Conservation (phyloP, 2,888 invertebrate species). For the Ceratothoa steindachneri region DNA sequence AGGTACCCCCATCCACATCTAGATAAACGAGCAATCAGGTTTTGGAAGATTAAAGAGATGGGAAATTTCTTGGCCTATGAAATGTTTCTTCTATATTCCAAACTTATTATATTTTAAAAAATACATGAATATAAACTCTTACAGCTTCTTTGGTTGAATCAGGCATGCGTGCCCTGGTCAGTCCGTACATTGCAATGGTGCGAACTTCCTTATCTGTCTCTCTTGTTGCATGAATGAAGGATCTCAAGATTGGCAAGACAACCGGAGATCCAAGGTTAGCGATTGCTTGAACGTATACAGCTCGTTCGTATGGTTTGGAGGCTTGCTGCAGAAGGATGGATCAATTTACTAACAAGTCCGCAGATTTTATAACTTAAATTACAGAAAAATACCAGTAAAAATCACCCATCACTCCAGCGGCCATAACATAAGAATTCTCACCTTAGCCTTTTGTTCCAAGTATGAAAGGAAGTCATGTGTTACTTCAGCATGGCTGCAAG, state of each 20-base stretch:
- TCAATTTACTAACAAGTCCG: too few species aligned
- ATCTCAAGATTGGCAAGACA: neutral
- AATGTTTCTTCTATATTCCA: too few species aligned
- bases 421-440: neutral
- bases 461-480: neutral
- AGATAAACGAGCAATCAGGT: too few species aligned
- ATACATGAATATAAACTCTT: too few species aligned
- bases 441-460: neutral
- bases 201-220: neutral
- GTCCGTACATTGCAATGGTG: conserved; percentile 12
- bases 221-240: neutral
- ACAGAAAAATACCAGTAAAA: too few species aligned
- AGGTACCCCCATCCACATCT: too few species aligned
- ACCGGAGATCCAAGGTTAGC: neutral
- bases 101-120: too few species aligned
- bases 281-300: neutral
- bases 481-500: neutral
- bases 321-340: neutral
- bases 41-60: too few species aligned
- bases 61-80: too few species aligned
- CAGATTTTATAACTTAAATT: too few species aligned
- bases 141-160: neutral
- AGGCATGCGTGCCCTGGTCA: neutral
- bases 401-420: too few species aligned
- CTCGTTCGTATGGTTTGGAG: neutral